A percentile compares a stretch with the other conserved stretches of the same genome.
phyloP scores from a whole-genome alignment of 2,888 invertebrate genomes.

The Noctuana brunneofusca region DNA sequence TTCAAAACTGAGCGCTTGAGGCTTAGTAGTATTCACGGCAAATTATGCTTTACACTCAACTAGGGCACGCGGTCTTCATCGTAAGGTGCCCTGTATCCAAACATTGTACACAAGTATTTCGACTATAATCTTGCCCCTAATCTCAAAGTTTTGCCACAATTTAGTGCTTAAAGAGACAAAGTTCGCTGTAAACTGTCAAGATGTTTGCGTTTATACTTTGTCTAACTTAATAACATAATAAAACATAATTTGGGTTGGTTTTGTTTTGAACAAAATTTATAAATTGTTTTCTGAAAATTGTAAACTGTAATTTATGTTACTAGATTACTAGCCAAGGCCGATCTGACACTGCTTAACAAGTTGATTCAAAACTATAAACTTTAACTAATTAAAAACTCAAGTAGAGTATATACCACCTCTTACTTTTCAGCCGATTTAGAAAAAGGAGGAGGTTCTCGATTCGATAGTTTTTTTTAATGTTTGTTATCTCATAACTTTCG shows the following conservation, averaged over 20 bases:
- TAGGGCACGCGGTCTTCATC: constrained; percentile 3
- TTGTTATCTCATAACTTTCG: too few species aligned
- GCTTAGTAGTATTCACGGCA: neutral
- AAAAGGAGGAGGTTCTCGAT: too few species aligned
- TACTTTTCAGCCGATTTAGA: too few species aligned
- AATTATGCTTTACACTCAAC: constrained; percentile 2
- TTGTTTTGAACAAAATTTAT: neutral
- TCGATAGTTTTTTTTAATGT: too few species aligned
- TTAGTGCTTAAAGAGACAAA: constrained; percentile 9
- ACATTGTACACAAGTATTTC: constrained; percentile 16
- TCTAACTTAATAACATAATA: constrained; percentile 1
- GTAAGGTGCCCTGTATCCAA: constrained; percentile 2
- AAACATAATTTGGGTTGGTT: neutral
- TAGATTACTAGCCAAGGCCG: too few species aligned
- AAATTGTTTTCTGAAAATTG: neutral
- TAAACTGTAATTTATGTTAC: too few species aligned
- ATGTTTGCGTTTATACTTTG: constrained; percentile 6
- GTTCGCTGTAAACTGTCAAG: constrained; percentile 10
- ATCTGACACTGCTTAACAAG: too few species aligned
- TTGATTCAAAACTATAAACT: too few species aligned
- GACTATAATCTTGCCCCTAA: constrained; percentile 4
- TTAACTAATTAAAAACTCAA: too few species aligned
- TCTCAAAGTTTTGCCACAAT: constrained; percentile 13
- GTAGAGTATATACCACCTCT: too few species aligned
- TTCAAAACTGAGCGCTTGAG: neutral